These are phyloP conservation scores for Nomada flava DNA, from an alignment of 2,888 invertebrate genomes.

Conservation along the genomic window DNA sequence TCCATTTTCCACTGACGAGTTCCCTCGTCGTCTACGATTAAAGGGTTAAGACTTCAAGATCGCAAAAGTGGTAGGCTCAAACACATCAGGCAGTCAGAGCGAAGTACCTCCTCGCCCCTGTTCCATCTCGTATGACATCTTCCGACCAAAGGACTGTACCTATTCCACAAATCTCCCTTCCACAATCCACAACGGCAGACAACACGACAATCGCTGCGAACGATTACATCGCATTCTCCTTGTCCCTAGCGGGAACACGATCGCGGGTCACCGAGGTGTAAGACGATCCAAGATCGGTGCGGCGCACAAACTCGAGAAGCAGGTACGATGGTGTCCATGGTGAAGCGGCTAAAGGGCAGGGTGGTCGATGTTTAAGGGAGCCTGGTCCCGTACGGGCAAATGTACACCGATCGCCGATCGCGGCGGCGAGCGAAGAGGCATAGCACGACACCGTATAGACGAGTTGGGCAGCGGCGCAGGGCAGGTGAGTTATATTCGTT, in stretches of 20 bases:
- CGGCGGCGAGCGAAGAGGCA: constrained; percentile 30
- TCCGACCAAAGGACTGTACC: too few relatives aligned
- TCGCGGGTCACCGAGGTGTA: constrained; percentile 46
- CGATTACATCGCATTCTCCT: constrained; percentile 58
- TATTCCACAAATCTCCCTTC: too few relatives aligned
- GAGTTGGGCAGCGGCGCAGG: constrained; percentile 26
- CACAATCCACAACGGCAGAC: neutral
- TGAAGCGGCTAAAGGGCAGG: constrained; percentile 29
- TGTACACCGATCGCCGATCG: constrained; percentile 45
- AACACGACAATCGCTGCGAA: constrained; percentile 36
- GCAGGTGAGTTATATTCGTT: constrained; percentile 80
- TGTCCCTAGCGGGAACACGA: constrained; percentile 50
- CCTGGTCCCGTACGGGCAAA: constrained; percentile 57
- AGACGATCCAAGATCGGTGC: constrained; percentile 46
- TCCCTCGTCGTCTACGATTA: too few relatives aligned
- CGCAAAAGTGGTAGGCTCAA: too few relatives aligned
- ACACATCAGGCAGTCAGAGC: too few relatives aligned
- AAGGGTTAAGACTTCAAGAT: too few relatives aligned
- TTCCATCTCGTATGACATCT: too few relatives aligned
- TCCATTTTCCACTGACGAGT: too few relatives aligned
- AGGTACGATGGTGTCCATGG: constrained; percentile 24
- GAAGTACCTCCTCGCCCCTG: too few relatives aligned
- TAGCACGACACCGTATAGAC: constrained; percentile 47
- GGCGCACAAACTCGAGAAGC: constrained; percentile 27
- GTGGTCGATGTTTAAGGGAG: constrained; percentile 58